Evolutionary conservation across 1,140 invertebrate genomes (phyloP).

Genomic region (Macrobrachium rosenbergii): DNA sequence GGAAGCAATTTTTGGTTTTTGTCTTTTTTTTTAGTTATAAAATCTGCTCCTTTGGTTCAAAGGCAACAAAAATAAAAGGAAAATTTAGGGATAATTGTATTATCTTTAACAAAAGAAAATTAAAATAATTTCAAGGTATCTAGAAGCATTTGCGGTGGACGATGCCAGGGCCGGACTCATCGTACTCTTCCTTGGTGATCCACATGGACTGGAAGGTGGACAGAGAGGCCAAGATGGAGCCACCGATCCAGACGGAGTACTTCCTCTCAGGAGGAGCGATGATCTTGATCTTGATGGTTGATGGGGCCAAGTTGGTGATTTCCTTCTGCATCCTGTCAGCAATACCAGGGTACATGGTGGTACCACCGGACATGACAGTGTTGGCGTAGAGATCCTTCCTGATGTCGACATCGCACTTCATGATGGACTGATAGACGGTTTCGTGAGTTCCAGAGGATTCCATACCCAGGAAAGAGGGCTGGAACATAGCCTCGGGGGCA

Average conservation of each 20-base stretch:
- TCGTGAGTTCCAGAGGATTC: constrained; percentile 78
- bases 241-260: constrained; percentile 76
- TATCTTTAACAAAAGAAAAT: too few relatives aligned
- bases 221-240: constrained; percentile 76
- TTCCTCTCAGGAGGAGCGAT: constrained; percentile 74
- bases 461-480: constrained; percentile 69
- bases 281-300: constrained; percentile 93
- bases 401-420: constrained; percentile 74
- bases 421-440: constrained; percentile 80
- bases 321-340: constrained; percentile 76
- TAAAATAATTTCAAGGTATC: background rate
- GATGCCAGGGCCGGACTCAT: constrained; percentile 41
- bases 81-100: too few relatives aligned
- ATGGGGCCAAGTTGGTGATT: constrained; percentile 81
- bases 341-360: constrained; percentile 77
- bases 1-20: too few relatives aligned
- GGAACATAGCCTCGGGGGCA: constrained; percentile 73
- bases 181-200: constrained; percentile 73
- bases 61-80: too few relatives aligned
- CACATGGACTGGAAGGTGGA: constrained; percentile 79
- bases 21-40: too few relatives aligned
- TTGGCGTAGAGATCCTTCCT: constrained; percentile 87
- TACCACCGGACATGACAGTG: constrained; percentile 77
- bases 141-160: constrained; percentile 68
- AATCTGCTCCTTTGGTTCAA: too few relatives aligned